Evolutionary conservation across 2,888 invertebrate genomes (phyloP), one percentile per base, ranked within the genome.

Genomic region (Stenodera caucasica): DNA sequence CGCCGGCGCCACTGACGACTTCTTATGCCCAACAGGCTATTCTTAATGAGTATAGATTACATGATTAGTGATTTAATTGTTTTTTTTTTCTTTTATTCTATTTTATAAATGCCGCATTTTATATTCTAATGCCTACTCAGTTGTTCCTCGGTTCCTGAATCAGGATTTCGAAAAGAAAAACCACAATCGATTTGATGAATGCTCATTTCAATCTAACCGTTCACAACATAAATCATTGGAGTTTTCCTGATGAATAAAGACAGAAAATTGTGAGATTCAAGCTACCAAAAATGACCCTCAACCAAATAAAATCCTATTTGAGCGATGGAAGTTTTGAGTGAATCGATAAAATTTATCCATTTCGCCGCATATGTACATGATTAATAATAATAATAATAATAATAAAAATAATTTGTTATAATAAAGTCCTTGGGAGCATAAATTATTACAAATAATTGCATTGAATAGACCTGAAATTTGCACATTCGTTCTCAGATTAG

Each of bases 51-150:
- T 69, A 62, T 69, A 67, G 71, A 72, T 72, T 69, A 67, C 70
- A 69, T 65, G 70, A 71, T 71, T 70, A 70, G 70, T 66, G 66
- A 67, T 70, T 71, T 70, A 71, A 71, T 70, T 72, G 70, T 69
- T 65, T 63, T 49, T 58, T 63, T 21, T n/a, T n/a, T n/a, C n/a
- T n/a, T n/a, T n/a, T n/a, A n/a, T n/a, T n/a, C n/a, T n/a, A n/a
- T n/a, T n/a, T n/a, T n/a, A n/a, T n/a, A n/a, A n/a, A n/a, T n/a
- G n/a, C 11, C 2, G 45, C 11, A 45, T 45, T 45, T 45, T 45
- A 21, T 45, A 45, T 45, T 45, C 45, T 45, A 45, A 40, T 40
- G 1, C 21, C 15, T 4, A 21, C 7, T 26, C 26, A 6, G 3
- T 26, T 26, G 26, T 5, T 26, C 26, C n/a, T 15, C 45, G 21